Evolutionary conservation across 2,888 invertebrate genomes (phyloP).

Genomic region (Oscheius onirici): DNA sequence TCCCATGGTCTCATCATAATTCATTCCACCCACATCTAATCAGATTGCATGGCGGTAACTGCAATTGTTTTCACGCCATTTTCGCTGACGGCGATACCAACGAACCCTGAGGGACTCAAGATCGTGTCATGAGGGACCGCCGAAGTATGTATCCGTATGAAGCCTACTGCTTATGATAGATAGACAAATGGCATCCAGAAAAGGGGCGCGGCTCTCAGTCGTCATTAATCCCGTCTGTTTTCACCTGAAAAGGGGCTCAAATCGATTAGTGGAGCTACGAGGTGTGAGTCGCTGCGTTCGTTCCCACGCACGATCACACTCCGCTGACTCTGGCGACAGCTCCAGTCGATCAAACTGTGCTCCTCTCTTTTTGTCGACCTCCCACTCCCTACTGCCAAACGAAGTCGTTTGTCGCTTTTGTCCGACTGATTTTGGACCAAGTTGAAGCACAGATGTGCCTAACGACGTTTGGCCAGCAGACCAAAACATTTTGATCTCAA

Average conservation of each 20-base stretch:
- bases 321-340: conserved; percentile 18
- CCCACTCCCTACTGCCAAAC: not conserved
- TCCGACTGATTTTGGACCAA: no score
- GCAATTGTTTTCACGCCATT: not conserved
- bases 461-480: no score
- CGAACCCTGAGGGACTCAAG: not conserved
- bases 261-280: conserved; percentile 31
- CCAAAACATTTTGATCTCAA: conserved; percentile 16
- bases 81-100: not conserved
- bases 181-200: not conserved
- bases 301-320: conserved; percentile 34
- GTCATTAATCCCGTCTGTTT: conserved; percentile 33
- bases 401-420: not conserved
- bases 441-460: no score
- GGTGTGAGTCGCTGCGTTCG: conserved; percentile 29
- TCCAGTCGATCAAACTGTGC: conserved; percentile 11
- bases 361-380: not conserved
- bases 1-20: not conserved
- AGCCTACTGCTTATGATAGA: conserved; percentile 8
- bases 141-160: not conserved
- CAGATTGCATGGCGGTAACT: not conserved
- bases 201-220: conserved; percentile 31
- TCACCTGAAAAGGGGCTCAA: conserved; percentile 33
- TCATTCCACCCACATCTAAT: not conserved
- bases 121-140: not conserved